These are phyloP conservation scores for Callocephalon fimbriatum DNA, from an alignment of 2,113 vertebrate species.

Conservation along the genomic window DNA sequence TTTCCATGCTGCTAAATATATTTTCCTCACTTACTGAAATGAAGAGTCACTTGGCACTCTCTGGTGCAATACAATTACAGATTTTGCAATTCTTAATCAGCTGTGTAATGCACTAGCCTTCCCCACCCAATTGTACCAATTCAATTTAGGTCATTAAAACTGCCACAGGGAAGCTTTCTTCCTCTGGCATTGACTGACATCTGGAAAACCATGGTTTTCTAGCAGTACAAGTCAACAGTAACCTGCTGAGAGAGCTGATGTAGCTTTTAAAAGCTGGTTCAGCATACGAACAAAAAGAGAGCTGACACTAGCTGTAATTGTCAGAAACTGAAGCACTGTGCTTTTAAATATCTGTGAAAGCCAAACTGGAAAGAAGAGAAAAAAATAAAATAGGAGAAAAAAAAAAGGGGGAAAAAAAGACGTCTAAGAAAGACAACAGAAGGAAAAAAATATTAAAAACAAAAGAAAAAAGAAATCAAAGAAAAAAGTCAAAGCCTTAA, in stretches of 20 bases:
- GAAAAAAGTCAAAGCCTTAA: background rate
- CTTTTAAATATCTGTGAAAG: background rate
- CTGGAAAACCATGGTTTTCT: conserved; percentile 13
- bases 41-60: background rate
- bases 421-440: background rate
- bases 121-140: background rate
- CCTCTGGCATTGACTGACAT: background rate
- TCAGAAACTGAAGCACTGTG: background rate
- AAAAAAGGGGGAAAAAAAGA: background rate
- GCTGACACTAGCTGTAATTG: conserved; percentile 10
- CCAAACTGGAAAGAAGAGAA: background rate
- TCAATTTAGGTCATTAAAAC: conserved; percentile 48
- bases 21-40: conserved; percentile 12
- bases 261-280: conserved; percentile 31
- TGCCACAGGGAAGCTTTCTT: conserved; percentile 11
- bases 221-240: conserved; percentile 8
- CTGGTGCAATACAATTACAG: background rate
- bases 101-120: background rate
- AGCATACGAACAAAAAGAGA: conserved; percentile 6
- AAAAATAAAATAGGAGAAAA: background rate
- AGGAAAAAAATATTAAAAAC: background rate
- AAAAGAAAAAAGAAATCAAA: background rate
- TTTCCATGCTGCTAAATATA: conserved; percentile 16
- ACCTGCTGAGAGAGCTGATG: conserved; percentile 8
- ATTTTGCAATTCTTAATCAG: conserved; percentile 41